A percentile compares a stretch with the other conserved stretches of the same genome.
phyloP scores from a whole-genome alignment of 1,140 invertebrate genomes.

The Temnothorax nylanderi region DNA sequence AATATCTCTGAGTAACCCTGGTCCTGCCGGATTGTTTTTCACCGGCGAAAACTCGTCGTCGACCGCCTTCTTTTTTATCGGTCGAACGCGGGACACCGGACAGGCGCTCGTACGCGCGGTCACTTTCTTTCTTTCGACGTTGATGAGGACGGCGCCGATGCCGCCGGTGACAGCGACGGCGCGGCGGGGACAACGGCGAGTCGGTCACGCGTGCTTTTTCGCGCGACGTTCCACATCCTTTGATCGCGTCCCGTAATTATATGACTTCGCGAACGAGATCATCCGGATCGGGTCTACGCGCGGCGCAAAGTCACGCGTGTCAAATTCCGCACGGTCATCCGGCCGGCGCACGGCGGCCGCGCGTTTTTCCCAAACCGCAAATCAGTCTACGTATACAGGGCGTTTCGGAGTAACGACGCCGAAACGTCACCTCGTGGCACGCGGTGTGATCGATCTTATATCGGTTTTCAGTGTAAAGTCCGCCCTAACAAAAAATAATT shows the following conservation, averaged over 20 bases:
- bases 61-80: slow-evolving; percentile 18
- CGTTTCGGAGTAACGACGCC: not conserved
- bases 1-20: slow-evolving; percentile 2
- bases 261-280: slow-evolving; percentile 47
- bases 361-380: slow-evolving; percentile 53
- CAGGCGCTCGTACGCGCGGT: slow-evolving; percentile 8
- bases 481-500: not conserved
- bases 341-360: too few species aligned
- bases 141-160: slow-evolving; percentile 3
- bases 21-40: slow-evolving; percentile 31
- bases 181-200: not conserved
- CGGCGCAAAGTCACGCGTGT: slow-evolving; percentile 40
- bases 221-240: slow-evolving; percentile 56
- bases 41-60: slow-evolving; percentile 34
- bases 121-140: slow-evolving; percentile 58
- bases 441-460: too few species aligned
- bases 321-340: slow-evolving; percentile 52
- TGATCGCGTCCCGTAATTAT: slow-evolving; percentile 45
- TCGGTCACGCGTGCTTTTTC: slow-evolving; percentile 61
- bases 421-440: not conserved
- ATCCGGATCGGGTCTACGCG: slow-evolving; percentile 21
- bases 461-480: not conserved
- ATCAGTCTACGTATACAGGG: not conserved
- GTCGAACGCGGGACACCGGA: slow-evolving; percentile 3
- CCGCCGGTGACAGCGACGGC: not conserved